Base-by-base conservation (phyloP, 2,888 invertebrate genomes). In the Petrolisthes cinctipes region DNA sequence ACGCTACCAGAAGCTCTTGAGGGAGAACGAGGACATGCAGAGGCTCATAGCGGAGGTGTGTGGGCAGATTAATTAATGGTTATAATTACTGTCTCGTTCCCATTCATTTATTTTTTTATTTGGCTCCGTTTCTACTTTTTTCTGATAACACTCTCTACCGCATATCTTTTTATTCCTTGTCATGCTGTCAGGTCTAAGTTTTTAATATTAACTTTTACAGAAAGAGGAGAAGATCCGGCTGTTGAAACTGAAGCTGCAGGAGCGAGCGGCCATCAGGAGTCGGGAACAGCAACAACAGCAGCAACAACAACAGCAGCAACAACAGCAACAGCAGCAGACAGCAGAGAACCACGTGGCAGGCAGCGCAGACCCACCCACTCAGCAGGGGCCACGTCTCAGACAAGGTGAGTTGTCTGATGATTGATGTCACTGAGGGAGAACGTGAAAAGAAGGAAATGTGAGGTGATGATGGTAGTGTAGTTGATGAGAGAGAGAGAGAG, bases 21-120 rank as follows among this genome's bases (percentile, higher is more conserved):
- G 95, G 91, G 99, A 99, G 94, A 99, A 99, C 93, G 98, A 98
- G 92, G 98, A 99, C 92, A 94, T 99, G 91, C 98, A 98, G 94
- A 96, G 96, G 94, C 96, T 98, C 91, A 98, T 99, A 92, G 95
- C 97, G 91, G 97, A 97, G 95, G 98, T 98, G 93, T 93, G 92
- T 37, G 5, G 3, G 23, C 9, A 20, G n/a, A n/a, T n/a, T 56
- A 9, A 23, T 7, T 75, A 75, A 20, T 11, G n/a, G n/a, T 68
- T 68, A 68, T 68, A 3, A 68, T 14, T 14, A 17, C 68, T 68
- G 68, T n/a, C 14, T 14, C n/a, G 68, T 14, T 68, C n/a, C n/a
- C 17, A 68, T 68, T 14, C 68, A 68, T n/a, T 17, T 14, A n/a
- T 14, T n/a, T 68, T n/a, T 68, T n/a, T 14, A 68, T n/a, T 68